Evolutionary conservation across 2,888 invertebrate species (phyloP).

Genomic region (Aspidiotus destructor): DNA sequence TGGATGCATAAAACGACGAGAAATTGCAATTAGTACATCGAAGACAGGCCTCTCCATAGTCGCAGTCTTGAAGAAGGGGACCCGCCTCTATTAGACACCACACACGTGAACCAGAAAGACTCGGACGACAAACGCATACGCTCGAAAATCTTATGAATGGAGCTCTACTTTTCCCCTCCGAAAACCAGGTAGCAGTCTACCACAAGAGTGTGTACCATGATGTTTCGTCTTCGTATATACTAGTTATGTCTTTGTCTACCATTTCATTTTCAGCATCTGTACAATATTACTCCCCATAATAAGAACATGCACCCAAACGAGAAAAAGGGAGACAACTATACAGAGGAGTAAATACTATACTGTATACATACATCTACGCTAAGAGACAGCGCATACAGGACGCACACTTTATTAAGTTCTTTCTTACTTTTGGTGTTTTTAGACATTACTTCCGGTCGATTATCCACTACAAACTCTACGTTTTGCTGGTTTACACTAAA

Average conservation of each 20-base stretch:
- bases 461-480: background rate
- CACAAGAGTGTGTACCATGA: background rate
- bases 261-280: background rate
- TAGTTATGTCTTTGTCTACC: slow-evolving; percentile 1
- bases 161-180: slow-evolving; percentile 17
- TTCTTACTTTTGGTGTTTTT: slow-evolving; percentile 25
- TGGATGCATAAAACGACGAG: too few species aligned
- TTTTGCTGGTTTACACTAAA: too few species aligned
- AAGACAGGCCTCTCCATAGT: too few species aligned
- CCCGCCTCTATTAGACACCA: background rate
- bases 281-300: background rate
- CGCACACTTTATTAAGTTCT: slow-evolving; percentile 30
- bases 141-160: slow-evolving; percentile 24
- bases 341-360: background rate
- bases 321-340: background rate
- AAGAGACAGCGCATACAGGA: slow-evolving; percentile 18
- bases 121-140: background rate
- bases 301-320: too few species aligned
- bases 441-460: slow-evolving; percentile 30
- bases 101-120: background rate
- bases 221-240: slow-evolving; percentile 7
- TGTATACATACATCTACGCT: background rate
- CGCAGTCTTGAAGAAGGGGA: too few species aligned
- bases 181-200: slow-evolving; percentile 6
- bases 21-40: too few species aligned